Base-by-base conservation (phyloP, 2,888 invertebrate genomes). In the Pachymerium ferrugineum region DNA sequence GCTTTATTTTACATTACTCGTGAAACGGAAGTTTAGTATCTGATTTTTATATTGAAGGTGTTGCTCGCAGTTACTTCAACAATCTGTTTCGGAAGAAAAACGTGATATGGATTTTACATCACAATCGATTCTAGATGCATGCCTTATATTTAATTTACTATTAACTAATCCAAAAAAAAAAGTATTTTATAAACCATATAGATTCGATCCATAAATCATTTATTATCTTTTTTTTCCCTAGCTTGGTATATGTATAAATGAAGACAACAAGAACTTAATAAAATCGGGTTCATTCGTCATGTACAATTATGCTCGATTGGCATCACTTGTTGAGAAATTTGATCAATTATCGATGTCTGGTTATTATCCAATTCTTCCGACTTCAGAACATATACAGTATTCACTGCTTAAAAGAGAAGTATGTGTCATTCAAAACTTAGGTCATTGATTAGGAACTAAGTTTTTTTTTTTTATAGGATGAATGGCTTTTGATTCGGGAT, bases 261-360 rank as follows among this genome's bases (percentile, higher is more conserved):
- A 22, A 25, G 14, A 62, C 28, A 62, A 62, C n/a, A 22, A 14
- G 14, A 62, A 62, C 25, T 62, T 62, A 62, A 28, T 28, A 12
- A 62, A 62, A 62, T 62, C 62, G 12, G 62, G 62, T 14, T 62
- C 62, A 28, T 62, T 62, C n/a, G 28, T 62, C 28, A 62, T 62
- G 62, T 62, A 62, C 28, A 62, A 62, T 62, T 62, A 62, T 8
- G 62, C 62, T 28, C 25, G 62, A 28, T n/a, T 62, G n/a, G 62
- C 62, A 25, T 62, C 62, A 1, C 10, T 62, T 25, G 8, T 62
- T 28, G 1, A 25, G 10, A 62, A 62, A 62, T 62, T 25, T 12
- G 62, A 62, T 25, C 10, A 62, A 28, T 62, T 62, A 28, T 10
- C 28, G 12, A 10, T 28, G 28, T 25, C 62, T 25, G 12, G 28